Base-by-base conservation (phyloP, 1,140 invertebrate genomes). In the Papilio xuthus region DNA sequence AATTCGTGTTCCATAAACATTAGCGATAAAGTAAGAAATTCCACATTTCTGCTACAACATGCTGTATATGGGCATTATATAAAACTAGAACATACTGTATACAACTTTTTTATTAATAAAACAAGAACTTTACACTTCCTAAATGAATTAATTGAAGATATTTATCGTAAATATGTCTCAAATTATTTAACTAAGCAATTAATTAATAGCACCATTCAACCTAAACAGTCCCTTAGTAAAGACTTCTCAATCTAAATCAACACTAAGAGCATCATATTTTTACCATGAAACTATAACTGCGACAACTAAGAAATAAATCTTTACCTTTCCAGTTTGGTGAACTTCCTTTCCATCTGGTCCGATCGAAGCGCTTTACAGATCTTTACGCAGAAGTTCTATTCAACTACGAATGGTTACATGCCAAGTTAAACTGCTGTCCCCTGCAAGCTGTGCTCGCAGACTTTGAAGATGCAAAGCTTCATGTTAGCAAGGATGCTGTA, bases 381-480 rank as follows among this genome's bases (percentile, higher is more conserved):
- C 94, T 99, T 0, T 99, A 99, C 90, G 96, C 97, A 73, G 96
- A 99, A 86, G 98, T 99, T 12, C 95, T 99, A 0, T 99, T 99
- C 93, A 99, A 99, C 93, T 99, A 99, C 89, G 96, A 98, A 82
- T 99, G 99, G 98, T 94, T 99, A 0, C 98, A 99, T 89, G 98
- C 98, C 0, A 99, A 99, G 92, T 94, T 99, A 1, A 97, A 97
- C 80, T 98, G 98, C 80, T 99, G 99, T 90, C 98, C 99, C 1
- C 94, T 99, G 2, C 99, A 99, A 95, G 96, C 98, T 0, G 97
- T 99, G 2, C 94, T 99, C 12, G 97, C 97, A 13, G 99, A 99
- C 91, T 99, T 99, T 90, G 99, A 99, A 94, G 99, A 99, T 89
- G 97, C 98, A 1, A 97, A 98, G 72, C 94, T 94, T 3, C 96